Conservation (phyloP, 2,113 vertebrate genomes). For the Halichoeres trimaculatus region DNA sequence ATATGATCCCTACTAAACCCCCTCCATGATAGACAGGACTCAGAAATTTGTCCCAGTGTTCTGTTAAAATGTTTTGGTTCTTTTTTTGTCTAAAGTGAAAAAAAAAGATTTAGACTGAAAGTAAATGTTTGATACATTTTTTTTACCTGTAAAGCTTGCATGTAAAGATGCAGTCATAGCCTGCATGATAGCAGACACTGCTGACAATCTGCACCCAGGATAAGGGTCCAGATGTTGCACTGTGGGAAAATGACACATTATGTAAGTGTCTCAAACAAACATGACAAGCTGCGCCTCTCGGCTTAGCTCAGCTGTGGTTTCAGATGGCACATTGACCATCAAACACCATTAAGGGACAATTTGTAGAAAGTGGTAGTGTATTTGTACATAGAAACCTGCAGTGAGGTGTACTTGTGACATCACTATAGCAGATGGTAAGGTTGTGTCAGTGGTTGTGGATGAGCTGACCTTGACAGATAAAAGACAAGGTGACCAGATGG, state of each 20-base stretch:
- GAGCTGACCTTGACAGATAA: conserved; percentile 23
- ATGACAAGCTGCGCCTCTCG: conserved; percentile 18
- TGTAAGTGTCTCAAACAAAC: conserved; percentile 60
- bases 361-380: conserved; percentile 33
- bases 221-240: conserved; percentile 62
- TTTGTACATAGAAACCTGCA: conserved; percentile 18
- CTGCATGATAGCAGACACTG: conserved; percentile 1
- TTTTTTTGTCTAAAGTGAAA: too few relatives aligned
- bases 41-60: not conserved
- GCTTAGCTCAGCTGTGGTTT: conserved; percentile 10
- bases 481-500: conserved; percentile 27
- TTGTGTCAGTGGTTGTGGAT: conserved; percentile 10
- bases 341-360: conserved; percentile 10
- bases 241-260: conserved; percentile 54
- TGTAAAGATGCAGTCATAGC: conserved; percentile 16
- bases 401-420: not conserved
- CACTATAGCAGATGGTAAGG: conserved; percentile 23
- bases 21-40: not conserved
- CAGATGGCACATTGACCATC: conserved; percentile 21
- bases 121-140: not conserved
- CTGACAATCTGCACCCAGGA: conserved; percentile 22
- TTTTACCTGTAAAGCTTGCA: not conserved
- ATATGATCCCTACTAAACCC: conserved; percentile 8
- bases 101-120: not conserved
- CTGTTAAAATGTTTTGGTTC: not conserved